Conservation (phyloP, 2,113 vertebrate species). For the Orcinus orca region DNA sequence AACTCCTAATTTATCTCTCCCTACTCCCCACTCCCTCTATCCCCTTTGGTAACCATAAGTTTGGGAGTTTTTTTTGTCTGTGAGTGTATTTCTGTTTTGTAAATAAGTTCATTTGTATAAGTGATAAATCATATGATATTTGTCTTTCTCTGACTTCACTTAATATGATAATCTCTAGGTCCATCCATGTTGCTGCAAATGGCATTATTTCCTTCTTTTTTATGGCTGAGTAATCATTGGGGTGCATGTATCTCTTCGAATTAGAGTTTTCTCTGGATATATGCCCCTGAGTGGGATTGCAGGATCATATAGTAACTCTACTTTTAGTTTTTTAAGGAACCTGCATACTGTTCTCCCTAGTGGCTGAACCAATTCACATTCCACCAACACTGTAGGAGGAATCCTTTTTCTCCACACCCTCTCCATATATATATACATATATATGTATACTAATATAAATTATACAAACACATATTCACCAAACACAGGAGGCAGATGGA, state of each 20-base stretch:
- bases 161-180: too few relatives aligned
- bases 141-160: too few relatives aligned
- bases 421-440: background rate
- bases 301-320: too few relatives aligned
- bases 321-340: too few relatives aligned
- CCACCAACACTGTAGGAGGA: background rate
- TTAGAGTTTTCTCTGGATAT: too few relatives aligned
- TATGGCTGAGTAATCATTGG: too few relatives aligned
- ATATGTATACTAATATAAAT: background rate
- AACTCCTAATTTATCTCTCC: background rate
- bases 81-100: background rate
- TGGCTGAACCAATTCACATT: background rate
- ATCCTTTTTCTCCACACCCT: background rate
- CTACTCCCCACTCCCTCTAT: background rate
- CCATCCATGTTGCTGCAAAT: too few relatives aligned
- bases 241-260: too few relatives aligned
- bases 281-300: too few relatives aligned
- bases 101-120: background rate
- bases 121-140: background rate
- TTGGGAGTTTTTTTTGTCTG: background rate
- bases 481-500: background rate
- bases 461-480: background rate
- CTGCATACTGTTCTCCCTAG: background rate
- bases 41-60: background rate
- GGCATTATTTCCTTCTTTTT: too few relatives aligned